Evolutionary conservation across 2,797 vertebrate species (phyloP).

Genomic region (Alca torda): DNA sequence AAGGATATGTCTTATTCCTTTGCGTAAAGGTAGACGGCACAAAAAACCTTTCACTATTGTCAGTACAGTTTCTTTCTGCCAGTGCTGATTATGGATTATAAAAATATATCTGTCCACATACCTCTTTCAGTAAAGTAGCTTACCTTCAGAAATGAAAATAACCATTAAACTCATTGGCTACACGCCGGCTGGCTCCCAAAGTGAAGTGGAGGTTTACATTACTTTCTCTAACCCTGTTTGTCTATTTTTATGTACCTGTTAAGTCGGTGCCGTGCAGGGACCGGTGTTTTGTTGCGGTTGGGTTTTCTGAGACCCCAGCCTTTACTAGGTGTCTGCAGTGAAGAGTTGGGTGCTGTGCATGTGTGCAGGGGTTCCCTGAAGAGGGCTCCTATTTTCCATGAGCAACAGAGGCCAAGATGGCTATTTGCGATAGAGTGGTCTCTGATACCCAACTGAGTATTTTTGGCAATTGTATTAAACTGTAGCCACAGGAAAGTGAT

Average conservation of each 20-base stretch:
- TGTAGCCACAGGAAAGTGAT: not conserved
- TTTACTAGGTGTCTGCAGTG: fast-evolving
- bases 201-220: not conserved
- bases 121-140: not conserved
- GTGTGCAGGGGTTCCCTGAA: not conserved
- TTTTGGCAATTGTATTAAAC: not conserved
- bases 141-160: not conserved
- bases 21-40: not conserved
- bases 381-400: not conserved
- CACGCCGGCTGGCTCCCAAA: not conserved
- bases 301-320: not conserved
- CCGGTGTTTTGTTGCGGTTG: fast-evolving
- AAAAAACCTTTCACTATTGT: not conserved
- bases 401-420: not conserved
- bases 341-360: not conserved
- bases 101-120: not conserved
- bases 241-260: not conserved
- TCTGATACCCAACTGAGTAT: not conserved
- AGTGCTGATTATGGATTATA: not conserved
- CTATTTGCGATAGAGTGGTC: not conserved
- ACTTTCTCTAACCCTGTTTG: not conserved
- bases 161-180: not conserved
- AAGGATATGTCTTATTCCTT: not conserved
- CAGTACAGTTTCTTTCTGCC: not conserved
- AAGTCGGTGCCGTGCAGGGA: not conserved